A percentile compares a stretch with the other conserved stretches of the same genome.
Conservation (phyloP, 1,140 invertebrate species). For the Laupala kohalensis region DNA sequence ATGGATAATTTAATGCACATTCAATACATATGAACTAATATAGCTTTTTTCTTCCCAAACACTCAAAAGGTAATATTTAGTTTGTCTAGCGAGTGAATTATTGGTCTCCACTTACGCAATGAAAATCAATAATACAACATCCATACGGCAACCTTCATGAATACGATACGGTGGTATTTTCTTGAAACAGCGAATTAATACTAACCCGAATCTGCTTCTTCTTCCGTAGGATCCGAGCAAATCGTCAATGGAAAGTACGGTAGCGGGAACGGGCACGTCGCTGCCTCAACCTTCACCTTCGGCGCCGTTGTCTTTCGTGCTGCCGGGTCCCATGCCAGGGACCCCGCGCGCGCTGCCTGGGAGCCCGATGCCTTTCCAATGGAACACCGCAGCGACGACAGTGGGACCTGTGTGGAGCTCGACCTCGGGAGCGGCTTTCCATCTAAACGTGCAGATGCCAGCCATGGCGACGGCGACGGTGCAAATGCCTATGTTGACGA, state of each 20-base stretch:
- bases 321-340: slow-evolving; percentile 20
- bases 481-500: too few relatives aligned
- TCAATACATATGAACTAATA: too few relatives aligned
- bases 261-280: slow-evolving; percentile 24
- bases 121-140: too few relatives aligned
- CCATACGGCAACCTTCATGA: too few relatives aligned
- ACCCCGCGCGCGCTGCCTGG: neutral
- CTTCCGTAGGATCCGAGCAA: neutral
- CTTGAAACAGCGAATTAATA: too few relatives aligned
- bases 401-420: neutral
- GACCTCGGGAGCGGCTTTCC: slow-evolving; percentile 1
- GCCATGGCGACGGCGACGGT: slow-evolving; percentile 27
- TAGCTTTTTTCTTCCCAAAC: too few relatives aligned
- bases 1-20: too few relatives aligned
- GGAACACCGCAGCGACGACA: neutral
- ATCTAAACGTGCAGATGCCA: slow-evolving; percentile 23
- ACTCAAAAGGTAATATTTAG: too few relatives aligned
- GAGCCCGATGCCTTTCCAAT: neutral
- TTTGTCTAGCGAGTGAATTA: too few relatives aligned
- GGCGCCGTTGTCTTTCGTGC: slow-evolving; percentile 22
- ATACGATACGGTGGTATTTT: too few relatives aligned
- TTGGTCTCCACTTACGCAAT: too few relatives aligned
- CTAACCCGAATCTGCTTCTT: too few relatives aligned
- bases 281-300: slow-evolving; percentile 26
- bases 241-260: slow-evolving; percentile 18